Conservation (phyloP, 2,113 vertebrate genomes). For the Phyllopteryx taeniolatus region DNA sequence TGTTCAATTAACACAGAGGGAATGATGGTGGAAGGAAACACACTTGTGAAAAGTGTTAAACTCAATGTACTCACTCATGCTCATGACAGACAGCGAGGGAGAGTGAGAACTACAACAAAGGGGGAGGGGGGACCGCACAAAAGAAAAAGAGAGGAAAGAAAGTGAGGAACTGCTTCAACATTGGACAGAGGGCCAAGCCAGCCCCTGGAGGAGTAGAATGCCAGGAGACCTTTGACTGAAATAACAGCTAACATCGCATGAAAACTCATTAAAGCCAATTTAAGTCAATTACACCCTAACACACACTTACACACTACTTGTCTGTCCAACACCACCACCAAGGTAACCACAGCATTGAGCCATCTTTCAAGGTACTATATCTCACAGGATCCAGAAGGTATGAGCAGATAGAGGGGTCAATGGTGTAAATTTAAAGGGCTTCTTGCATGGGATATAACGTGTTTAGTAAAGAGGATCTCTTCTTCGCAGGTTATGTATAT, state of each 20-base stretch:
- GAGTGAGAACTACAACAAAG: constrained; percentile 24
- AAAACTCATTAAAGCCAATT: constrained; percentile 67
- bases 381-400: constrained; percentile 20
- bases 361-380: constrained; percentile 18
- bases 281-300: constrained; percentile 57
- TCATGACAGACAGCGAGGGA: constrained; percentile 24
- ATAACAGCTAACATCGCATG: constrained; percentile 68
- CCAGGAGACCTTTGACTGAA: constrained; percentile 68
- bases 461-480: constrained; percentile 7
- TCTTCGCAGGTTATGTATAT: constrained; percentile 17
- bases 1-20: constrained; percentile 27
- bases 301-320: constrained; percentile 35
- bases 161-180: constrained; percentile 30
- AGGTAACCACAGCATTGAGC: neutral
- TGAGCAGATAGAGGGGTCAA: constrained; percentile 17
- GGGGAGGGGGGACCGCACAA: neutral
- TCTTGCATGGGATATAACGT: neutral
- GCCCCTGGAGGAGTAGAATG: constrained; percentile 43
- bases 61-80: constrained; percentile 3
- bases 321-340: constrained; percentile 22
- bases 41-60: constrained; percentile 19
- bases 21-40: constrained; percentile 34
- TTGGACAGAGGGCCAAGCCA: constrained; percentile 50
- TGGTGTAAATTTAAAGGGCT: constrained; percentile 30
- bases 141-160: constrained; percentile 30